phyloP scores from a whole-genome alignment of 2,113 vertebrate genomes.

The Alexandromys fortis region DNA sequence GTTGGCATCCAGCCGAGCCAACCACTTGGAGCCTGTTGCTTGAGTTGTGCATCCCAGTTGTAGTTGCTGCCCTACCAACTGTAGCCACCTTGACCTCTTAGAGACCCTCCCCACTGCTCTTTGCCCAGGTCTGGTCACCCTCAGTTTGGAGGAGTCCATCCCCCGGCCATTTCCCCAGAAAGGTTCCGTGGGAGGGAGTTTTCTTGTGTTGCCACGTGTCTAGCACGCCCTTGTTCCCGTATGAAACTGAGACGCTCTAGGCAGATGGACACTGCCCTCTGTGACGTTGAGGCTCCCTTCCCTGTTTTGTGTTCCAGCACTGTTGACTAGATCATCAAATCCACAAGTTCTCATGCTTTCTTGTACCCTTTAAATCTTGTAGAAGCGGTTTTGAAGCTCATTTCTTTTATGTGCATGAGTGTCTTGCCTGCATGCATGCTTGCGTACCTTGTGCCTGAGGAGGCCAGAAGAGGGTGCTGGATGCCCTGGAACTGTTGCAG shows the following conservation, averaged over 20 bases:
- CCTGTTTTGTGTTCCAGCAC: not conserved
- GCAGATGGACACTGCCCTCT: not conserved
- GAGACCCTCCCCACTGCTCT: not conserved
- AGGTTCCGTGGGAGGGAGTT: not conserved
- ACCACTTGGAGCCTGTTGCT: accelerated
- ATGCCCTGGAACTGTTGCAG: not conserved
- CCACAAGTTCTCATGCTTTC: not conserved
- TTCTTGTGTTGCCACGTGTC: not conserved
- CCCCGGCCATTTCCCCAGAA: not conserved
- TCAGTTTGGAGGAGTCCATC: not conserved
- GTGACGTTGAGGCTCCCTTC: not conserved
- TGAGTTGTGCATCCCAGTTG: accelerated
- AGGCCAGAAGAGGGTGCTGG: not conserved
- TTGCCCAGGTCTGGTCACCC: too few relatives aligned
- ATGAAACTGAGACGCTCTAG: not conserved
- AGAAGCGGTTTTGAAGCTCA: not conserved
- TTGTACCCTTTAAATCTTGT: not conserved
- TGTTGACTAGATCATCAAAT: not conserved
- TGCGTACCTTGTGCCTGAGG: not conserved
- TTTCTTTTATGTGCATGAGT: not conserved
- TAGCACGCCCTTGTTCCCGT: not conserved
- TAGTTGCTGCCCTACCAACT: not conserved
- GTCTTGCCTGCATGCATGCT: not conserved
- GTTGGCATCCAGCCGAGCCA: not conserved
- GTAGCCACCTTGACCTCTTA: not conserved